phyloP scores from a whole-genome alignment of 1,140 invertebrate genomes.

The Drosophila pachea region DNA sequence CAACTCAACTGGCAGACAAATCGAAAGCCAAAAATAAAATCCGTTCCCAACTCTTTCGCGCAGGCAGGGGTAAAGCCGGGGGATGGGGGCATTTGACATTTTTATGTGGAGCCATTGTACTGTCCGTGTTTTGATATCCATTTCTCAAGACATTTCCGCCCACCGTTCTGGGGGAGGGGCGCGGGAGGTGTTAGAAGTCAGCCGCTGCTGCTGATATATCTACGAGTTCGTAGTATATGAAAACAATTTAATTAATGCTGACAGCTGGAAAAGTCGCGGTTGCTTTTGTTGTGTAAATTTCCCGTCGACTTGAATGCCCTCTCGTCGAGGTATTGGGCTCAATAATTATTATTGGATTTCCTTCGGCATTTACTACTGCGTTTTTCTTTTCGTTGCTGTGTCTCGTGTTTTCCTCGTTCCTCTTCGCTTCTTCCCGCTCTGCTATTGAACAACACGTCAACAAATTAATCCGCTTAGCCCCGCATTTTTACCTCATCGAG shows the following conservation, averaged over 20 bases:
- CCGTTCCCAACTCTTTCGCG: constrained; percentile 29
- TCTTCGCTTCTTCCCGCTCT: constrained; percentile 25
- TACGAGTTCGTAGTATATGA: constrained; percentile 37
- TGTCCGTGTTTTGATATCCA: constrained; percentile 61
- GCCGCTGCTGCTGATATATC: constrained; percentile 51
- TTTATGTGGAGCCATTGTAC: constrained; percentile 56
- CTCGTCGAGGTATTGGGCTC: constrained; percentile 32
- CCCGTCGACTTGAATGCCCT: constrained; percentile 19
- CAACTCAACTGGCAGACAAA: constrained; percentile 39
- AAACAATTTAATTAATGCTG: constrained; percentile 77
- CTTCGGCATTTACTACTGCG: constrained; percentile 46
- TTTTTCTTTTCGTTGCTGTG: constrained; percentile 19
- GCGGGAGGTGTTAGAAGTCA: constrained; percentile 63
- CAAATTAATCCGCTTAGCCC: constrained; percentile 69
- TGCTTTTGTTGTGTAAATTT: constrained; percentile 73
- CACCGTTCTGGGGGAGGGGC: background rate
- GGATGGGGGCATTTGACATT: constrained; percentile 49
- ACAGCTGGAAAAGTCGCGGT: constrained; percentile 72
- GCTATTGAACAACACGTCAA: constrained; percentile 65
- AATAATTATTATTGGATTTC: constrained; percentile 73
- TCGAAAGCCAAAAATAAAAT: constrained; percentile 58
- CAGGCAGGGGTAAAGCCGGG: background rate
- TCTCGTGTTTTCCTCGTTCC: constrained; percentile 10
- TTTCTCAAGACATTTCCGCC: constrained; percentile 61
- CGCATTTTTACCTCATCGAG: constrained; percentile 47